phyloP scores from a whole-genome alignment of 2,888 invertebrate species.

The Xestia c-nigrum region DNA sequence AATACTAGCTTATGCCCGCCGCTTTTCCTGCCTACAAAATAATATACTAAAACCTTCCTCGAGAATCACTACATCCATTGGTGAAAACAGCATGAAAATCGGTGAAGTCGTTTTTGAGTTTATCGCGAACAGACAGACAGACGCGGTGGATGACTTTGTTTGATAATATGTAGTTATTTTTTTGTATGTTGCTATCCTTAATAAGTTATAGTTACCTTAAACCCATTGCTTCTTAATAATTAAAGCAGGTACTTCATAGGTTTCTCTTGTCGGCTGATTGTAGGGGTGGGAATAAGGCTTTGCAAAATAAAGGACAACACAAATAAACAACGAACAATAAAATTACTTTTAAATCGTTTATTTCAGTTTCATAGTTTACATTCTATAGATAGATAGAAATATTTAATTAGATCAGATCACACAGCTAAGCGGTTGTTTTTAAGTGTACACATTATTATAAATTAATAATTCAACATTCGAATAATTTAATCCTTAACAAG shows the following conservation, averaged over 20 bases:
- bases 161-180: no score
- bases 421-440: slow-evolving; percentile 87
- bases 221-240: background rate
- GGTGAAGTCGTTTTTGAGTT: no score
- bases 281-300: background rate
- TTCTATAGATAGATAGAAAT: slow-evolving; percentile 88
- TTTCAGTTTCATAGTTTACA: slow-evolving; percentile 89
- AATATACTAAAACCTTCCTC: no score
- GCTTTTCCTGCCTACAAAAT: no score
- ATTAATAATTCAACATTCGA: slow-evolving; percentile 88
- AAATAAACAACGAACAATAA: slow-evolving; percentile 84
- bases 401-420: slow-evolving; percentile 89
- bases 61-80: no score
- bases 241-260: background rate
- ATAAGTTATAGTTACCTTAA: no score
- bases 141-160: no score
- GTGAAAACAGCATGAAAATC: no score
- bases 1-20: no score
- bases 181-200: no score
- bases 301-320: slow-evolving; percentile 38
- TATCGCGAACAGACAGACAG: no score
- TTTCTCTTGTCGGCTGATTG: background rate
- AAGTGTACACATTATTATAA: slow-evolving; percentile 87
- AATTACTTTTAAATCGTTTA: slow-evolving; percentile 86
- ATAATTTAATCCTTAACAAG: slow-evolving; percentile 88